Conservation (phyloP, 2,113 vertebrate genomes). For the Lonchura striata region DNA sequence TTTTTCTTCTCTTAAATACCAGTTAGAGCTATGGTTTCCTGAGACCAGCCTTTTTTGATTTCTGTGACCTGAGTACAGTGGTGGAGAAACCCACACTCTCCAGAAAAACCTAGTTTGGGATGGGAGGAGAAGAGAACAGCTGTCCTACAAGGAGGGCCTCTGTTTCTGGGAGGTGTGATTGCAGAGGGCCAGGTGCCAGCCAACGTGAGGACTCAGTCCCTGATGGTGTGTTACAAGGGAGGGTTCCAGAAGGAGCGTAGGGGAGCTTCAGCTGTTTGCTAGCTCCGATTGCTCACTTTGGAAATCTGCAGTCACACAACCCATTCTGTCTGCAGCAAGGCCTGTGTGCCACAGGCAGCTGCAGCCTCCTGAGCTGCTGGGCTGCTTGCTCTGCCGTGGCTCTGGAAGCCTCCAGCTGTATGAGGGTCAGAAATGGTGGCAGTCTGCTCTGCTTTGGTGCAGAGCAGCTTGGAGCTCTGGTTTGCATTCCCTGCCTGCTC, state of each 20-base stretch:
- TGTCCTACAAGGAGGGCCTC: not conserved
- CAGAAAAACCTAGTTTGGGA: not conserved
- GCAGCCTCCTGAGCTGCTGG: not conserved
- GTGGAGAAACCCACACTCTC: not conserved
- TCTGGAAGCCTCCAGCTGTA: not conserved
- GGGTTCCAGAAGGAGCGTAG: not conserved
- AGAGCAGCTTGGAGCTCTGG: not conserved
- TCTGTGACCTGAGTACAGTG: not conserved
- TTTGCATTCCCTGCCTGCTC: not conserved
- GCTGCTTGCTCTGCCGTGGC: not conserved
- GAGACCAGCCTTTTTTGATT: not conserved
- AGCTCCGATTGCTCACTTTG: not conserved
- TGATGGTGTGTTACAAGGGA: not conserved
- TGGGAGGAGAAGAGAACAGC: not conserved
- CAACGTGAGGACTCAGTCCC: not conserved
- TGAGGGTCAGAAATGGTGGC: not conserved
- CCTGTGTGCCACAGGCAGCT: not conserved
- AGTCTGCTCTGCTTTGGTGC: not conserved
- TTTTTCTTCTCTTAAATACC: not conserved
- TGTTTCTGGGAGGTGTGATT: fast-evolving
- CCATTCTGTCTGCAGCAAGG: fast-evolving
- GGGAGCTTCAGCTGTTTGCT: not conserved
- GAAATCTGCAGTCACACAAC: not conserved
- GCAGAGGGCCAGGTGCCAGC: not conserved
- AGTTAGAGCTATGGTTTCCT: slow-evolving; percentile 5